Conservation (phyloP, 2,113 vertebrate genomes). For the Lagopus muta region DNA sequence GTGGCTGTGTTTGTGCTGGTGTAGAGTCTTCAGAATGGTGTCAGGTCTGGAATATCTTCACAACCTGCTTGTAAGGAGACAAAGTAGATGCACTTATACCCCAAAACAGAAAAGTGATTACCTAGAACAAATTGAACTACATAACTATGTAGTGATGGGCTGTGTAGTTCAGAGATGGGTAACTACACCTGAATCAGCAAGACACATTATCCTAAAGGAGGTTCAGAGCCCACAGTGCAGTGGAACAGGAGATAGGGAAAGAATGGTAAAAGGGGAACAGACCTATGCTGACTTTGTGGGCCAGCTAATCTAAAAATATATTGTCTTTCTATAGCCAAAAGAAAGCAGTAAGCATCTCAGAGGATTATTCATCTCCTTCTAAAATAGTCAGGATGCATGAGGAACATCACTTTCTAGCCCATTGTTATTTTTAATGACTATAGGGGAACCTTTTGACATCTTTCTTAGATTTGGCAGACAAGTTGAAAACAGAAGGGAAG, state of each 20-base stretch:
- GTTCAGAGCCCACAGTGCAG: background rate
- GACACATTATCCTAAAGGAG: background rate
- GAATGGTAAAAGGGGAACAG: fast-evolving
- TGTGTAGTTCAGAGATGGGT: background rate
- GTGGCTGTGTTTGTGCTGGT: background rate
- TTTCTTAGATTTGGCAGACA: background rate
- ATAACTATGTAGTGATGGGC: background rate
- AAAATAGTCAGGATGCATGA: background rate
- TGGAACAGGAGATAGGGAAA: fast-evolving
- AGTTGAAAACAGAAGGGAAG: background rate
- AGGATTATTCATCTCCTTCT: background rate
- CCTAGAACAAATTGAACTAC: background rate
- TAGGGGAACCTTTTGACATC: background rate
- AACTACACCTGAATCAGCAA: background rate
- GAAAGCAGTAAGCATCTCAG: background rate
- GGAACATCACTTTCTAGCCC: background rate
- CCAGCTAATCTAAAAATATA: background rate
- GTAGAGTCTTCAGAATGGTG: background rate
- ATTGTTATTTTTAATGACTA: background rate
- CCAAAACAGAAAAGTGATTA: background rate
- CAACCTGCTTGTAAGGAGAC: background rate
- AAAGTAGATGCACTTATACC: background rate
- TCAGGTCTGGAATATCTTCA: background rate
- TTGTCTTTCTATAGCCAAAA: background rate
- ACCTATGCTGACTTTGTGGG: background rate